phyloP scores from a whole-genome alignment of 1,140 invertebrate species.

The Brachionus angularis region DNA sequence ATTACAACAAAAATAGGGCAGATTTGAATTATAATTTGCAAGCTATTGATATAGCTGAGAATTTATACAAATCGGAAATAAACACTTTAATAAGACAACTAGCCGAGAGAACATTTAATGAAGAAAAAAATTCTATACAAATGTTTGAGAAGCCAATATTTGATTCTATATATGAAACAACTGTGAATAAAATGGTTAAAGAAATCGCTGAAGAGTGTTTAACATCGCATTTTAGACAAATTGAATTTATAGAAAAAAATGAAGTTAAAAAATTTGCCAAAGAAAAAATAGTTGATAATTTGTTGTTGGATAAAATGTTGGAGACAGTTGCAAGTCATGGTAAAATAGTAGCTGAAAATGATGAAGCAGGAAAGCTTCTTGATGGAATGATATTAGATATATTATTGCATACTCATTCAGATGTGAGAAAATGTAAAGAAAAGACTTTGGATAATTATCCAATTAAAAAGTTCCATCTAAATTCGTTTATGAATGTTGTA shows the following conservation, averaged over 20 bases:
- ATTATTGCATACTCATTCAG: neutral
- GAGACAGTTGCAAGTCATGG: constrained; percentile 36
- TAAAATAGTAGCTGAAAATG: constrained; percentile 32
- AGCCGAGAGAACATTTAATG: constrained; percentile 8
- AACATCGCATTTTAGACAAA: neutral
- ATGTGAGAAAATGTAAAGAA: constrained; percentile 26
- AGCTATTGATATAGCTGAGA: constrained; percentile 28
- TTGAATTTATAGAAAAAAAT: constrained; percentile 19
- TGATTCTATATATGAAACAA: constrained; percentile 3
- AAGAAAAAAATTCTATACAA: constrained; percentile 7
- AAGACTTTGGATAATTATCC: constrained; percentile 42
- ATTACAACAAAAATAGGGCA: constrained; percentile 7
- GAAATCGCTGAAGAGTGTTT: constrained; percentile 3
- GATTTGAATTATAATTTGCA: neutral
- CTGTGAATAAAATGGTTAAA: neutral
- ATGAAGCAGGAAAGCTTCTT: constrained; percentile 20
- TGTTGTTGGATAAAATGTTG: constrained; percentile 33
- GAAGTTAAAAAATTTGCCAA: constrained; percentile 40
- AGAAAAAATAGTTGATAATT: constrained; percentile 40
- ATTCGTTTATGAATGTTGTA: constrained; percentile 43
- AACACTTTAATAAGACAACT: neutral
- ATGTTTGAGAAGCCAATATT: constrained; percentile 7
- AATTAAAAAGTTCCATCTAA: constrained; percentile 40
- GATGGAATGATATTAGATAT: constrained; percentile 19
- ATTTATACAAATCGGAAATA: constrained; percentile 22